Base-by-base conservation (phyloP, 64 coral and sea anemone genomes). In the Trachythela sp. region DNA sequence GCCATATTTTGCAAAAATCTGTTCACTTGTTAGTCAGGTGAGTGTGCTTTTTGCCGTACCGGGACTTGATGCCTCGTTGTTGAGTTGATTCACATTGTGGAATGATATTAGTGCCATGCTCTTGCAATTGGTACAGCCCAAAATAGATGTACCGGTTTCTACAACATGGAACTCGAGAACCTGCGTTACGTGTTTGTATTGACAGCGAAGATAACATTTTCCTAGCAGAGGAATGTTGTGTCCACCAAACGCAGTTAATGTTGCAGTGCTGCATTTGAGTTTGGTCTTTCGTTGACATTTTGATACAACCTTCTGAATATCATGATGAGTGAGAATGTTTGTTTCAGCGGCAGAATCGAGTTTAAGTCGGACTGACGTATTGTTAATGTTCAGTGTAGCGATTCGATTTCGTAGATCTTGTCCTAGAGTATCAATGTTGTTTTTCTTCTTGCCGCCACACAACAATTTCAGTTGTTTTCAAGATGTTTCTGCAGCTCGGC, bases 201-300 rank as follows among this genome's bases (percentile, higher is more conserved):
- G n/a, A 31, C 91, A 80, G 34, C 54, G 77, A 14, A 88, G 49
- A 14, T 48, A 77, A 15, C 90, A 87, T 39, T 80, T 40, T 18
- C 86, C 91, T 27, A 88, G 56, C 11, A 92, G 70, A 45, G 86
- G 86, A 24, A 92, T 92, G 48, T 59, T 43, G 35, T 88, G 86
- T 20, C 77, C 86, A 33, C 91, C 91, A 70, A 88, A 92, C 45
- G 91, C 76, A 36, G 76, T 88, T 13, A 92, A 71, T 58, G 43
- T 92, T 24, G 51, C 91, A 27, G 36, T 88, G 37, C 58, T 72
- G 11, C 56, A 41, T 37, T 60, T 70, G 18, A 91, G 39, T 70
- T 91, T 87, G 11, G 50, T 32, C 36, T 83, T 50, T 87, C 51
- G 52, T 52, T 88, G 86, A 10, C 39, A 38, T 22, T 68, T 87